These are phyloP conservation scores for Gopherus evgoodei DNA, from an alignment of 2,113 vertebrate species.

Conservation along the genomic window DNA sequence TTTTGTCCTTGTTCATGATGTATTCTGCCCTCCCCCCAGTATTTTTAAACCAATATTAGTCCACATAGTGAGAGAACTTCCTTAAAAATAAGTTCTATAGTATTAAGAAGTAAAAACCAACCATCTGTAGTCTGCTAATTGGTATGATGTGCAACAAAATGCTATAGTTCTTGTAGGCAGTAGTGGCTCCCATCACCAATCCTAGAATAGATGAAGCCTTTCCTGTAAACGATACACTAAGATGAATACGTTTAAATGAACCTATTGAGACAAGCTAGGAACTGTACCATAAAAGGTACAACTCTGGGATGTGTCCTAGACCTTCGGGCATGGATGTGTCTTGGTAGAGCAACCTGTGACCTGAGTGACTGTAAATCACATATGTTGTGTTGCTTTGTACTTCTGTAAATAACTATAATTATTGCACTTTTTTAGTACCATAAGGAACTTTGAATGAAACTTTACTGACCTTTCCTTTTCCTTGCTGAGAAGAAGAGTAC, in stretches of 20 bases:
- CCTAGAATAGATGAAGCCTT: not conserved
- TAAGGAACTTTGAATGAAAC: constrained; percentile 30
- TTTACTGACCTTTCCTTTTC: constrained; percentile 29
- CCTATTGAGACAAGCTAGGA: not conserved
- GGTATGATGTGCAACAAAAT: not conserved
- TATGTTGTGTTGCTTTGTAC: not conserved
- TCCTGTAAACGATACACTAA: not conserved
- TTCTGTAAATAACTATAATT: not conserved
- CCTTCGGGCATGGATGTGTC: not conserved
- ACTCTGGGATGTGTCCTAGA: not conserved
- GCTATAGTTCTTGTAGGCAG: not conserved
- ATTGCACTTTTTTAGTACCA: not conserved
- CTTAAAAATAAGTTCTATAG: not conserved
- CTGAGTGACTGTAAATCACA: not conserved
- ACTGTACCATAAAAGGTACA: not conserved
- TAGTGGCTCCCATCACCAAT: not conserved
- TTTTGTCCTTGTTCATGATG: not conserved
- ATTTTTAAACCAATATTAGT: not conserved
- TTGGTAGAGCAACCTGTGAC: not conserved
- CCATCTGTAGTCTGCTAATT: not conserved
- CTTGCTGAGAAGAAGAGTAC: constrained; percentile 46
- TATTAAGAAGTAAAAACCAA: not conserved
- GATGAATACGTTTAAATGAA: not conserved
- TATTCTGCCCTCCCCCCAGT: not conserved
- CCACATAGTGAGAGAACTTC: not conserved